phyloP scores from a whole-genome alignment of 2,888 invertebrate genomes.

The Abrostola triplasia region DNA sequence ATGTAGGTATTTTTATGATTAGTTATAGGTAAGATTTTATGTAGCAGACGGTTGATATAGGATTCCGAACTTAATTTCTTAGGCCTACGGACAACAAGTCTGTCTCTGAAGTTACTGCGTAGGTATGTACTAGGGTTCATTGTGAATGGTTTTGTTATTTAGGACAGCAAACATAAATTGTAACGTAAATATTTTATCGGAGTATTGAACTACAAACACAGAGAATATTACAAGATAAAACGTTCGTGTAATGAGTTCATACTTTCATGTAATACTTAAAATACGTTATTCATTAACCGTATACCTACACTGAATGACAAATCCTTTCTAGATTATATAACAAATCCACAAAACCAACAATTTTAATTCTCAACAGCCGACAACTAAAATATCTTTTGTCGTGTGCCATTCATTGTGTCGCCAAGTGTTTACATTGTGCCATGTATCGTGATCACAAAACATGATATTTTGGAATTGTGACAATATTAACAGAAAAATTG shows the following conservation, averaged over 20 bases:
- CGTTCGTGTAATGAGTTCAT: too few relatives aligned
- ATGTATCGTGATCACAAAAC: conserved; percentile 67
- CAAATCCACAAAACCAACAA: conserved; percentile 67
- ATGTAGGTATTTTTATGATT: conserved; percentile 73
- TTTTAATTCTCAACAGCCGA: conserved; percentile 61
- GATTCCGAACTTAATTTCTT: conserved; percentile 17
- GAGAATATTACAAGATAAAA: too few relatives aligned
- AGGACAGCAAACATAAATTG: neutral
- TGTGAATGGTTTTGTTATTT: conserved; percentile 1
- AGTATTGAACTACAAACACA: too few relatives aligned
- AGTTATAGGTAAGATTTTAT: conserved; percentile 70
- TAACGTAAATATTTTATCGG: neutral
- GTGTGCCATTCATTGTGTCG: conserved; percentile 64
- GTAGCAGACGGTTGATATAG: conserved; percentile 36
- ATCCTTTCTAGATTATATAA: conserved; percentile 46
- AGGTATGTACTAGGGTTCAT: too few relatives aligned
- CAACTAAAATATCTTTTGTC: conserved; percentile 63
- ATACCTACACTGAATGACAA: conserved; percentile 27
- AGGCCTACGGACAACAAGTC: conserved; percentile 9
- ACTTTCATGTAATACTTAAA: neutral
- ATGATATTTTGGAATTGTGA: conserved; percentile 76
- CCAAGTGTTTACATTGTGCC: conserved; percentile 78
- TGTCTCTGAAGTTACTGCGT: neutral
- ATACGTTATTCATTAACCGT: neutral
- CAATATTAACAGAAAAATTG: conserved; percentile 85